A percentile compares a stretch with the other conserved stretches of the same genome.
phyloP scores from a whole-genome alignment of 64 coral and sea anemone genomes.

The Catalaphyllia jardinei region DNA sequence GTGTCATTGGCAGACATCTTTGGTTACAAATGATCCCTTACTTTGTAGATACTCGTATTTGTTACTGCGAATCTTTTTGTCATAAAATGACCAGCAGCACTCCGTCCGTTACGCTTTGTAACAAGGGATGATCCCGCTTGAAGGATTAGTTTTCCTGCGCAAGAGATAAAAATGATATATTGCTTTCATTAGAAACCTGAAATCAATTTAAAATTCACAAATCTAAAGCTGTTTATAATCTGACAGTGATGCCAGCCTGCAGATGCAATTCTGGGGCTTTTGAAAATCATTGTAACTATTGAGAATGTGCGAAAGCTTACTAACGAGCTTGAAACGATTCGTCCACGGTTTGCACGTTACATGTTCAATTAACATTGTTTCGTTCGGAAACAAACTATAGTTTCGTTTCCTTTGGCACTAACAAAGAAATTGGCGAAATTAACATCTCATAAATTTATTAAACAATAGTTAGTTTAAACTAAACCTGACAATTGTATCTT shows the following conservation, averaged over 20 bases:
- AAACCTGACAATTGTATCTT: not conserved
- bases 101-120: not conserved
- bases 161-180: not conserved
- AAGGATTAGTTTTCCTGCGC: not conserved
- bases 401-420: not conserved
- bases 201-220: not conserved
- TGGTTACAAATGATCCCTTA: not conserved
- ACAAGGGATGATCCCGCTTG: not conserved
- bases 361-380: not conserved
- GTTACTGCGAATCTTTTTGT: not conserved
- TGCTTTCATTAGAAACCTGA: not conserved
- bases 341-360: not conserved
- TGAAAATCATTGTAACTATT: not conserved
- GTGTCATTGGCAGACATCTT: not conserved
- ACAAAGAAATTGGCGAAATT: constrained; percentile 5
- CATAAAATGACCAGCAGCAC: not conserved
- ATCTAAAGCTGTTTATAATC: not conserved
- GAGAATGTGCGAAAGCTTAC: not conserved
- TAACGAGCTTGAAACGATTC: not conserved
- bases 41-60: not conserved
- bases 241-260: too few relatives aligned
- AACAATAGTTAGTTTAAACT: constrained; percentile 14
- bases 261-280: not conserved
- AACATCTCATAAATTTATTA: not conserved
- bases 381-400: not conserved